These are phyloP conservation scores for Himalopsyche tibetana DNA, from an alignment of 2,888 invertebrate genomes.

Conservation along the genomic window DNA sequence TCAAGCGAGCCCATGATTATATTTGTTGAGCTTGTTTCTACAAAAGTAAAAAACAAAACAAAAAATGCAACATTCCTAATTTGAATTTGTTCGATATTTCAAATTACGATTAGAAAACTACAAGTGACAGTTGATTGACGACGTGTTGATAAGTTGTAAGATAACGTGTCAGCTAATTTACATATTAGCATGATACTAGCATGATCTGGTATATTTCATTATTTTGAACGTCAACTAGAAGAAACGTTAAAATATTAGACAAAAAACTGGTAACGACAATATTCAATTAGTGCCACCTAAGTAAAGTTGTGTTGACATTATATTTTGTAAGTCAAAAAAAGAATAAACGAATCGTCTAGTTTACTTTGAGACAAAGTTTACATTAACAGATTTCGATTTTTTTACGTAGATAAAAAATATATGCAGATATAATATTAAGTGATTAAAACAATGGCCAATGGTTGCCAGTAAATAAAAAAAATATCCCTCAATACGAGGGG, in stretches of 20 bases:
- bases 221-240: neutral
- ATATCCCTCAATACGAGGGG: neutral
- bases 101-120: neutral
- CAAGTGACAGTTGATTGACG: slow-evolving; percentile 13
- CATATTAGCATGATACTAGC: slow-evolving; percentile 6
- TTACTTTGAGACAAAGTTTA: no score
- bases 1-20: neutral
- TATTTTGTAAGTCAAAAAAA: no score
- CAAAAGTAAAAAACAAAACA: neutral
- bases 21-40: neutral
- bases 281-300: neutral
- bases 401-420: no score
- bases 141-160: slow-evolving; percentile 10
- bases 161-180: neutral
- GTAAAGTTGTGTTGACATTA: no score
- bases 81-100: neutral
- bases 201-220: neutral
- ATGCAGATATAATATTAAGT: neutral
- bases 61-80: neutral
- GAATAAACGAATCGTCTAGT: no score
- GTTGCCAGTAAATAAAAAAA: neutral
- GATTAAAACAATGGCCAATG: neutral
- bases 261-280: slow-evolving; percentile 8
- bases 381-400: no score
- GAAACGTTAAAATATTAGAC: neutral